Conservation (phyloP, 1,140 invertebrate species). For the Mamestra configurata region DNA sequence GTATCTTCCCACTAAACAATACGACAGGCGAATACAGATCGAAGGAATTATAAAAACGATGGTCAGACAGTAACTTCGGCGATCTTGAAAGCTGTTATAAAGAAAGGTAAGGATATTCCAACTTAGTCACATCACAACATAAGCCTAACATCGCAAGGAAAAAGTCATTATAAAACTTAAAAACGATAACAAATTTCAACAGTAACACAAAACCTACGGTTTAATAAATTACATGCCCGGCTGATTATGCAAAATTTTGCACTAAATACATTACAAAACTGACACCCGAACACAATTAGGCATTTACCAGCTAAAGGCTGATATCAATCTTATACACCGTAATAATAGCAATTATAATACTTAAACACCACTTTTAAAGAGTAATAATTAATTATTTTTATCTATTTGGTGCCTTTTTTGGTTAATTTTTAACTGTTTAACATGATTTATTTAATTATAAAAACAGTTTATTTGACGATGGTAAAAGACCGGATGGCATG, state of each 20-base stretch:
- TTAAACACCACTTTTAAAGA: conserved; percentile 1
- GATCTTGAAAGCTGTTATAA: too few relatives aligned
- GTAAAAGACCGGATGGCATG: too few relatives aligned
- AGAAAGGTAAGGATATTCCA: too few relatives aligned
- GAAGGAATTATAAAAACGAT: too few relatives aligned
- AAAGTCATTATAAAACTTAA: neutral
- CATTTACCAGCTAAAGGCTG: conserved; percentile 27
- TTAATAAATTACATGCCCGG: neutral
- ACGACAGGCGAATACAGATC: too few relatives aligned
- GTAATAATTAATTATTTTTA: conserved; percentile 16
- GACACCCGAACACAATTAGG: conserved; percentile 43
- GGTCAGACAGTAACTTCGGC: too few relatives aligned
- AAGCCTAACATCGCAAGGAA: too few relatives aligned
- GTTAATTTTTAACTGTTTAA: too few relatives aligned
- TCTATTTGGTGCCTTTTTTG: neutral
- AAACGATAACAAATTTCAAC: neutral
- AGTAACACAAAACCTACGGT: neutral
- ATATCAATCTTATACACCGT: conserved; percentile 24
- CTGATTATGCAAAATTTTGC: conserved; percentile 53
- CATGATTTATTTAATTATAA: neutral
- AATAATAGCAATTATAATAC: conserved; percentile 36
- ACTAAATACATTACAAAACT: conserved; percentile 30
- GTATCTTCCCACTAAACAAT: too few relatives aligned
- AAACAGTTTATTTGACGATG: too few relatives aligned
- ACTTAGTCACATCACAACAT: too few relatives aligned